Evolutionary conservation across 2,113 vertebrate species (phyloP).

Genomic region (Lophochroa leadbeateri): DNA sequence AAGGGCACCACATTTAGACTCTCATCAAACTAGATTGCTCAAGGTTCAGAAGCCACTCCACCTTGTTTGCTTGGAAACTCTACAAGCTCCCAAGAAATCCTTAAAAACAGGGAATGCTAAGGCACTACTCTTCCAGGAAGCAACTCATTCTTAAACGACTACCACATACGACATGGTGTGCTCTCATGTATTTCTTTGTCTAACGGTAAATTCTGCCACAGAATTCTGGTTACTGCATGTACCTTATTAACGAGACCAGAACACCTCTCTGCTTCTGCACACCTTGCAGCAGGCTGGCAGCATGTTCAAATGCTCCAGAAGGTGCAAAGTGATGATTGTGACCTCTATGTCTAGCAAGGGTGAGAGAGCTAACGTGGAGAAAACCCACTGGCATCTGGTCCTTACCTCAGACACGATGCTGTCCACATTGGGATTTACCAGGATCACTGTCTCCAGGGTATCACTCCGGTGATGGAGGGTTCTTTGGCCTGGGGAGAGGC

Average conservation of each 20-base stretch:
- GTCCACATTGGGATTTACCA: constrained; percentile 90
- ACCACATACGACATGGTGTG: not conserved
- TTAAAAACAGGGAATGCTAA: not conserved
- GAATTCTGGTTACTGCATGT: not conserved
- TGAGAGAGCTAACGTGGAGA: not conserved
- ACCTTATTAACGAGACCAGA: not conserved
- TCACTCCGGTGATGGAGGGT: constrained; percentile 89
- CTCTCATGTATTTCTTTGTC: not conserved
- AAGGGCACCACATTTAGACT: not conserved
- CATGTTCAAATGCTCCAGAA: not conserved
- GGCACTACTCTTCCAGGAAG: not conserved
- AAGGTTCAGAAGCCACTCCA: not conserved
- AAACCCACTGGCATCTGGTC: not conserved
- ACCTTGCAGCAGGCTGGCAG: not conserved
- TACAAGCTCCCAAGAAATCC: not conserved
- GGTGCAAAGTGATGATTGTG: not conserved
- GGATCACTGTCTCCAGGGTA: constrained; percentile 85
- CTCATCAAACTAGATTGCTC: not conserved
- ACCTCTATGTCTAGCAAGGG: not conserved
- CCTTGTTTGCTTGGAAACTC: not conserved
- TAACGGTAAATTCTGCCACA: not conserved
- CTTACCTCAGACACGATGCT: constrained; percentile 86
- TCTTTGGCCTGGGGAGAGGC: constrained; percentile 84
- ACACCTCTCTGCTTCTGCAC: not conserved
- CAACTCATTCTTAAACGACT: not conserved